Evolutionary conservation across 2,113 vertebrate species (phyloP).

Genomic region (Halcyon malimbica): DNA sequence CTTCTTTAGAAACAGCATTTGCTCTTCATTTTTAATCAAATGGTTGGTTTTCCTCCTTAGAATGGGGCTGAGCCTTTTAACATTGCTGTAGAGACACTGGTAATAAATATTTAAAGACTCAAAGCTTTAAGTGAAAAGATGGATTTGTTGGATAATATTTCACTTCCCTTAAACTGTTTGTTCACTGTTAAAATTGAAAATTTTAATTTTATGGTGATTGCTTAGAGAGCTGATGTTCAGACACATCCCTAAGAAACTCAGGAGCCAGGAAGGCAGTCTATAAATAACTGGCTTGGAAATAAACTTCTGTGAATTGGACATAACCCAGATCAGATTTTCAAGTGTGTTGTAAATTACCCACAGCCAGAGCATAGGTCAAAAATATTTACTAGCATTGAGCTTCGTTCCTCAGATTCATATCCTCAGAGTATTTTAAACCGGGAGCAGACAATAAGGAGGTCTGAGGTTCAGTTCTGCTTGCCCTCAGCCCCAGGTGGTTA

Average conservation of each 20-base stretch:
- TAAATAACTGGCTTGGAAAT: constrained; percentile 38
- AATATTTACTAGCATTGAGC: constrained; percentile 21
- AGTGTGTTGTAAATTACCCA: not conserved
- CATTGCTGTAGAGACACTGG: not conserved
- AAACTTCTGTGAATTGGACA: constrained; percentile 28
- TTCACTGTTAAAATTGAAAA: constrained; percentile 34
- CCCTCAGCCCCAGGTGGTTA: not conserved
- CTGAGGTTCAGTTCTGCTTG: not conserved
- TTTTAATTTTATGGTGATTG: constrained; percentile 34
- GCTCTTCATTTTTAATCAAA: not conserved
- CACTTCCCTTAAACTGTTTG: constrained; percentile 46
- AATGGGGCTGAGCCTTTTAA: not conserved
- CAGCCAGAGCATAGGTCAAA: constrained; percentile 6
- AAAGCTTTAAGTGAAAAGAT: constrained; percentile 26
- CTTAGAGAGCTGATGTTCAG: not conserved
- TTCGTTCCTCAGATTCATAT: not conserved
- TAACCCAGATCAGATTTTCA: constrained; percentile 40
- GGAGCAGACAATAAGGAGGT: not conserved
- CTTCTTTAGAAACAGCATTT: not conserved
- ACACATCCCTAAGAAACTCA: not conserved
- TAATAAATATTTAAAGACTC: constrained; percentile 48
- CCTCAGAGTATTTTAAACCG: not conserved
- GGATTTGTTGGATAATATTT: constrained; percentile 41
- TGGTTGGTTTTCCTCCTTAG: not conserved
- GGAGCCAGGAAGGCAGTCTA: not conserved